Evolutionary conservation across 2,797 vertebrate genomes (phyloP).

Genomic region (Ataeniobius toweri): DNA sequence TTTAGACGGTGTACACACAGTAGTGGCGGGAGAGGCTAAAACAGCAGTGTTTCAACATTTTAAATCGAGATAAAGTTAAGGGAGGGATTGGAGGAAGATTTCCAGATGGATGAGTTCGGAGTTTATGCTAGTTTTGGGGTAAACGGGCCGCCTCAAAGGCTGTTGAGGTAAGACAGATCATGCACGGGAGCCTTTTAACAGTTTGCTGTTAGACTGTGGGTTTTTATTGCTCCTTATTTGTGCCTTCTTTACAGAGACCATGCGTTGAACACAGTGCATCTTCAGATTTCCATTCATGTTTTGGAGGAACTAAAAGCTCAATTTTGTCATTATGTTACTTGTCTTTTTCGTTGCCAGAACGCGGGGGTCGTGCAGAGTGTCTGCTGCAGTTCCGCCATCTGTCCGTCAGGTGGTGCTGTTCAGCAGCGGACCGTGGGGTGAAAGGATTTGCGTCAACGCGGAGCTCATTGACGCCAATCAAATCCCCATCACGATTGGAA

Average conservation of each 20-base stretch:
- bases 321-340: background rate
- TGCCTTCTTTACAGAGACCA: conserved; percentile 1
- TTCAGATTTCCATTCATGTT: fast-evolving
- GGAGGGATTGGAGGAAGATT: conserved; percentile 3
- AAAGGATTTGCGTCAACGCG: conserved; percentile 70
- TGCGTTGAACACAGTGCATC: background rate
- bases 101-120: conserved; percentile 76
- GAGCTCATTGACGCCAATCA: conserved; percentile 71
- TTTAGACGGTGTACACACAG: conserved; percentile 17
- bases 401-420: conserved; percentile 82
- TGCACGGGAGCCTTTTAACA: background rate
- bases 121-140: conserved; percentile 77
- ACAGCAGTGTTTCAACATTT: background rate
- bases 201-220: background rate
- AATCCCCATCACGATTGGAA: conserved; percentile 73
- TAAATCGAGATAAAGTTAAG: background rate
- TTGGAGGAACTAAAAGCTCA: fast-evolving
- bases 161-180: conserved; percentile 70
- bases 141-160: conserved; percentile 67
- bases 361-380: conserved; percentile 51
- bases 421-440: conserved; percentile 76
- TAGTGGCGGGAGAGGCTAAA: conserved; percentile 62
- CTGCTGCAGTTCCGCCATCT: conserved; percentile 63
- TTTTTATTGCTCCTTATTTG: background rate
- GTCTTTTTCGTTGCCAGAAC: conserved; percentile 34